Evolutionary conservation across 2,113 vertebrate genomes (phyloP), one percentile per base, ranked within the genome.

Genomic region (Psammodynastes pulverulentus): DNA sequence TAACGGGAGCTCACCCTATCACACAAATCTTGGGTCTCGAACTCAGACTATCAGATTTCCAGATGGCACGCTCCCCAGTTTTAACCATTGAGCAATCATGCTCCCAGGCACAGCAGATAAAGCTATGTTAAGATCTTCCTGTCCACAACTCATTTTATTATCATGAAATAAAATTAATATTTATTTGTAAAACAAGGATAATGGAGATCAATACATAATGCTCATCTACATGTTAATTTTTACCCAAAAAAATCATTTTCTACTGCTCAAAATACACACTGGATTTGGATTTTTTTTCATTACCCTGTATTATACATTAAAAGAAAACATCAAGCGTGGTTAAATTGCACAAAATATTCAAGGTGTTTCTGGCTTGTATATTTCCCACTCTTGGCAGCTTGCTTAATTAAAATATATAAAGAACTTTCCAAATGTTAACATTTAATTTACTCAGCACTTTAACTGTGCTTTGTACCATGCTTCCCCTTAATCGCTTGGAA

Each of bases 401-500:
- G n/a, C 34, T 39, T 87, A 91, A 91, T 91, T 91, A 91, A 91
- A 87, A 67, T 88, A 88, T 53, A 88, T 91, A 88, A 67, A 72
- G 56, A 91, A 53, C 21, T 91, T 53, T 10, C 86, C 34, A 21
- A 49, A 49, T 62, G 87, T 91, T 87, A 91, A 91, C 34, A 53
- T 91, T 91, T 72, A 88, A 72, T 91, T 91, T 72, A 87, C 91
- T 67, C 56, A 91, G 56, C 51, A 87, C 17, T 19, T 72, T 91
- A 52, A 72, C 26, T 72, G 49, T 45, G 34, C 86, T 62, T 88
- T 48, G 51, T 49, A 79, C n/a, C 29, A 43, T 24, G 9, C 23
- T 88, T 91, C 34, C 72, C 58, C 23, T 87, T 67, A 87, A 91
- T 91, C 91, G 67, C 39, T 39, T 52, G 46, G 56, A 91, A 91